A percentile compares a stretch with the other conserved stretches of the same genome.
Evolutionary conservation across 2,113 vertebrate species (phyloP).

Genomic region (Eretmochelys imbricata): DNA sequence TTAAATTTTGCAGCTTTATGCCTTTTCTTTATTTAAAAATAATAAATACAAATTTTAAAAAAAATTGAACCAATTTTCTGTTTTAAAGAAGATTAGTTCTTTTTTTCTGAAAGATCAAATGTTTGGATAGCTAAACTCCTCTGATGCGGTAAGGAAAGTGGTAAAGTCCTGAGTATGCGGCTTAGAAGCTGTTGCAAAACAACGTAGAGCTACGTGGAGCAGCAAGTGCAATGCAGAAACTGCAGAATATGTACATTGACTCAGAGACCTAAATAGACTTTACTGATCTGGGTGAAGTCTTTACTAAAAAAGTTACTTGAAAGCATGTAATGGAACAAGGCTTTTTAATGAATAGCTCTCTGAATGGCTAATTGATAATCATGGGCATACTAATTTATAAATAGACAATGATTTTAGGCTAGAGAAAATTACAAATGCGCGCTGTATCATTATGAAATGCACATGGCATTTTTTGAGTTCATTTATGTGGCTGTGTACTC

Average conservation of each 20-base stretch:
- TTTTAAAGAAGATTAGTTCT: neutral
- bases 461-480: conserved; percentile 2
- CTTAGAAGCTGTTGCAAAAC: conserved; percentile 28
- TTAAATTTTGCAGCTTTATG: neutral
- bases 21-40: neutral
- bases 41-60: neutral
- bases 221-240: conserved; percentile 45
- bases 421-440: conserved; percentile 3
- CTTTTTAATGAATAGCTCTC: conserved; percentile 27
- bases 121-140: neutral
- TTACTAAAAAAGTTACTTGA: conserved; percentile 16
- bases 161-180: conserved; percentile 31
- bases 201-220: conserved; percentile 52
- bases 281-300: neutral
- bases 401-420: neutral
- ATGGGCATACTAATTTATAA: neutral
- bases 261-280: conserved; percentile 15
- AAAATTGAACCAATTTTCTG: neutral
- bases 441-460: neutral
- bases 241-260: conserved; percentile 8
- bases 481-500: neutral
- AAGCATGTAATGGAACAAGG: neutral
- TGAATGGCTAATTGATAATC: neutral
- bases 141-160: conserved; percentile 21
- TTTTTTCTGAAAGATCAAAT: neutral